Evolutionary conservation across 2,888 invertebrate species (phyloP), one percentile per base, ranked within the genome.

Genomic region (Ametastegia equiseti): DNA sequence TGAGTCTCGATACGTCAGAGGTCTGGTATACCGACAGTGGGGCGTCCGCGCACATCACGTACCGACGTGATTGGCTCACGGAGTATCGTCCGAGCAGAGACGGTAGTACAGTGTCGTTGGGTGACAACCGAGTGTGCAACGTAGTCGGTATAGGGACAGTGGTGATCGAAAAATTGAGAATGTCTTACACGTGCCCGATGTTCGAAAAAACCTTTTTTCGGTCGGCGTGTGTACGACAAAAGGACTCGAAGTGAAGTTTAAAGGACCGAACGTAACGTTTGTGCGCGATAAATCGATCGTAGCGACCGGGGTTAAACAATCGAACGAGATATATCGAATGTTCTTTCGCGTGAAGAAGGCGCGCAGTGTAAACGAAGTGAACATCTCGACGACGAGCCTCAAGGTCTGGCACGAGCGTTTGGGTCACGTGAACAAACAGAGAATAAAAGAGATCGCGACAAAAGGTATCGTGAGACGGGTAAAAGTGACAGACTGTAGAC

Each of bases 181-280:
- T 75, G 86, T 86, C 11, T 81, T 85, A 73, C 83, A 84, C 81
- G 83, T 85, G n/a, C 84, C 84, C 42, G 69, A 82, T 27, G 63
- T 84, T 23, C 82, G 78, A 11, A 83, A 82, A 39, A 86, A 85
- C 80, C 71, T 86, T 33, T 86, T 85, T 73, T 86, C 86, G 2
- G 81, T 85, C 27, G 81, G 79, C 19, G 81, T 81, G 15, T 83
- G 83, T 75, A 80, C 83, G 19, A n/a, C 67, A 39, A 47, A 71
- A 42, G 82, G 82, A 1, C 77, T 57, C 60, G 81, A 81, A 73
- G 81, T 80, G 69, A 19, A 11, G 47, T 75, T 77, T 69, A 39
- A 77, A 47, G 36, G 45, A 36, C 33, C 23, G 9, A 5, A 19
- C 33, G 80, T 57, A 2, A 13, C 27, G 33, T 30, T 73, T n/a